Base-by-base conservation (phyloP, 2,797 vertebrate species). In the Bryconaethiops microstoma region DNA sequence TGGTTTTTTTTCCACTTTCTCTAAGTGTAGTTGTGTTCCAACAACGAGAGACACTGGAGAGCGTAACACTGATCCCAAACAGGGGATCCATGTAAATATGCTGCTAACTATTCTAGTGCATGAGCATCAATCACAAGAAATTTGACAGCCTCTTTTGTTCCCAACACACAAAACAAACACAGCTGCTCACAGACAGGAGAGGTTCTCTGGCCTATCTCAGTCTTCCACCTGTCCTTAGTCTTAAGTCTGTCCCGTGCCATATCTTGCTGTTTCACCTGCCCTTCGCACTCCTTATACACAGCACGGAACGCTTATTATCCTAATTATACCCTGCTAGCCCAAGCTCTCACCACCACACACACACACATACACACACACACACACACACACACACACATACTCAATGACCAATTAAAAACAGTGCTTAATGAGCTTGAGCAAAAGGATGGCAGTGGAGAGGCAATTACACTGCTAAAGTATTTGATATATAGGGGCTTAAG, bases 141-240 rank as follows among this genome's bases (percentile, higher is more conserved):
- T 93, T 91, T 93, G 93, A 93, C 91, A 93, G 91, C 88, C 88
- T 88, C 87, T 85, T 93, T 94, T 95, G 93, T 94, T 92, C 87
- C 81, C 90, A 88, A 91, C 88, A 90, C 88, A 21, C 77, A 91
- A 86, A 83, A 92, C 92, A 94, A 95, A 95, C 93, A 94, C 93
- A 95, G 93, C 93, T 93, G 93, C 92, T 74, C 91, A 86, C 88
- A 83, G 64, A 86, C 83, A 77, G 81, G 77, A 87, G 84, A 82
- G 62, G 87, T 89, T 83, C 88, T 88, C 88, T 86, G 89, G 89
- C 87, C 91, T 93, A 93, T 93, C 92, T 92, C 90, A 88, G 89
- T 83, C 89, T 88, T 93, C 94, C 92, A 93, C 92, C 94, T 94
- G 94, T 94, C 92, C 79, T 89, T 62, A 65, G 55, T 59, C 62